Percentiles rank a stretch among this genome's conserved stretches.
These are phyloP conservation scores for Poeciliopsis infans DNA, from an alignment of 2,797 vertebrate genomes.

Conservation along the genomic window DNA sequence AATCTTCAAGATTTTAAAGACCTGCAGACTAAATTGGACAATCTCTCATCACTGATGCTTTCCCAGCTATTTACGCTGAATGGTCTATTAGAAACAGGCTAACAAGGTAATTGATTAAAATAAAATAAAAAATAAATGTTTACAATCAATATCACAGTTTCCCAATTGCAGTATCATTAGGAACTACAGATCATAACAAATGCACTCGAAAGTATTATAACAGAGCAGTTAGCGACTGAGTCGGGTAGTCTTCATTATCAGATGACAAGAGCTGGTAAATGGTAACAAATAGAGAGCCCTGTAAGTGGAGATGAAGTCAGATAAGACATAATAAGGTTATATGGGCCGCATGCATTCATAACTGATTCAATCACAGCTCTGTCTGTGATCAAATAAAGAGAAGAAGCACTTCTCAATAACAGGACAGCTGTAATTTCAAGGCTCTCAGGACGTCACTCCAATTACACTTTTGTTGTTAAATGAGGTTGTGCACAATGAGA, in stretches of 20 bases:
- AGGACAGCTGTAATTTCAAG: slow-evolving; percentile 33
- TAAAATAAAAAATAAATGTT: slow-evolving; percentile 2
- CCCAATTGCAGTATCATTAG: slow-evolving; percentile 16
- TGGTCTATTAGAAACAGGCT: slow-evolving; percentile 7
- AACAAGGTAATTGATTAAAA: slow-evolving; percentile 18
- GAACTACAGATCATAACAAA: slow-evolving; percentile 9
- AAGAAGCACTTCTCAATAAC: slow-evolving; percentile 42
- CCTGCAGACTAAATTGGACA: background rate
- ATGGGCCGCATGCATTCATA: slow-evolving; percentile 46
- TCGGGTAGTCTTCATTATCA: slow-evolving; percentile 64
- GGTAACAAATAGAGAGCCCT: slow-evolving; percentile 63
- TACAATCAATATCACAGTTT: slow-evolving; percentile 14
- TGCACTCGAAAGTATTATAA: slow-evolving; percentile 46
- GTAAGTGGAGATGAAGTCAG: slow-evolving; percentile 56
- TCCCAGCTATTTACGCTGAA: background rate
- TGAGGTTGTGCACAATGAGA: slow-evolving; percentile 25
- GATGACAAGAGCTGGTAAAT: slow-evolving; percentile 68
- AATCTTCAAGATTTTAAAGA: background rate
- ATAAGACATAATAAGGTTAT: slow-evolving; percentile 67
- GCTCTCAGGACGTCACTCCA: slow-evolving; percentile 35
- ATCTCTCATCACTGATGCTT: background rate
- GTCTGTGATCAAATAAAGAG: slow-evolving; percentile 59
- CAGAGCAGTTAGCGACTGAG: background rate
- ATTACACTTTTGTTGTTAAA: slow-evolving; percentile 50
- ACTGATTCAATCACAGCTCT: slow-evolving; percentile 58